Evolutionary conservation across 2,113 vertebrate genomes (phyloP), one percentile per base, ranked within the genome.

Genomic region (Peucedramus taeniatus): DNA sequence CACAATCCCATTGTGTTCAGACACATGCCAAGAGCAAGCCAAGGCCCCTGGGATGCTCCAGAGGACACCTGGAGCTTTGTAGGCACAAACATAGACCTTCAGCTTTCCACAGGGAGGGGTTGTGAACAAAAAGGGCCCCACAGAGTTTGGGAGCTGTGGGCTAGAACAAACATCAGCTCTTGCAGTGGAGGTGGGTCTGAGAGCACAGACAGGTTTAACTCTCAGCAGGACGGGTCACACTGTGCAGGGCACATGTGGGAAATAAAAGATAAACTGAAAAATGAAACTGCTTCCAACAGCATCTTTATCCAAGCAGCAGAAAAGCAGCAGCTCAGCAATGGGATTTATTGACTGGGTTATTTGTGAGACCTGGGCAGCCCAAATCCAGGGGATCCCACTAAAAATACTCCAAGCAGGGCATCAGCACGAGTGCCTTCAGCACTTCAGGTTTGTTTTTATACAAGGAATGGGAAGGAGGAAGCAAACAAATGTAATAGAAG

Each of bases 61-160:
- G 68, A 54, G n/a, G 8, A 51, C 63, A 30, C 11, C n/a, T 35
- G 53, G 45, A 21, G 22, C 28, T 50, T 27, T 40, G 16, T 6
- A 69, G 39, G 24, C 35, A 84, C 60, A 57, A 59, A 31, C 3
- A 3, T 1, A 27, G 28, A n/a, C 26, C 63, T 59, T 18, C 79
- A 72, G 59, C 33, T 44, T 47, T 45, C 33, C 5, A 1, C 84
- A 35, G 0, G 0, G 24, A 70, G 53, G 13, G 13, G 13, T 0
- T 11, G 23, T 21, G 65, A 49, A 11, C 8, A 17, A 37, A 49
- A 91, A 80, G 50, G 42, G 27, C 12, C 49, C 7, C 1, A 21
- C 8, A 77, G 56, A 31, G 42, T 77, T 42, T 72, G 53, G 27
- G 13, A 28, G 33, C 27, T 20, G 39, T 40, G 42, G 56, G 40